Percentiles rank a stretch among this genome's conserved stretches.
These are phyloP conservation scores for Allobates femoralis DNA, from an alignment of 2,797 vertebrate species.

Conservation along the genomic window DNA sequence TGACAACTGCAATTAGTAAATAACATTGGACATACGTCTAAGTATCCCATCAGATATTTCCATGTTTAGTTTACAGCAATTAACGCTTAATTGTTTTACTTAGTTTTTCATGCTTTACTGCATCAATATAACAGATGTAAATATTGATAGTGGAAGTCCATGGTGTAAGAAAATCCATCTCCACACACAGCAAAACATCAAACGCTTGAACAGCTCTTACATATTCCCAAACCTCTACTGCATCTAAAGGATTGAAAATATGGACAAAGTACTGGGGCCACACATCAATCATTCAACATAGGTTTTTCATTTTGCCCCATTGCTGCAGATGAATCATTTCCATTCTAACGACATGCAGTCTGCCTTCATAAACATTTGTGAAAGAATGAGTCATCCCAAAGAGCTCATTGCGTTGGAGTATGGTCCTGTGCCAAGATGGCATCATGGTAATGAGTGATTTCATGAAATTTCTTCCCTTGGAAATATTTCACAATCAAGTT, in stretches of 20 bases:
- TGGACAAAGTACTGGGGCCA: background rate
- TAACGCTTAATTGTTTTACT: constrained; percentile 41
- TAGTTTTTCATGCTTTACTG: constrained; percentile 9
- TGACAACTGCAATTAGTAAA: constrained; percentile 59
- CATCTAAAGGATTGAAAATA: background rate
- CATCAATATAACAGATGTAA: constrained; percentile 25
- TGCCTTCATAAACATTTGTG: too few species aligned
- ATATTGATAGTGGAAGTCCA: background rate
- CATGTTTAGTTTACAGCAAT: constrained; percentile 29
- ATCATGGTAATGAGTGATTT: too few species aligned
- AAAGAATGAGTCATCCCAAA: too few species aligned
- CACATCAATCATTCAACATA: too few species aligned
- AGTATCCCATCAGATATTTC: constrained; percentile 37
- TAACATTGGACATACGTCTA: constrained; percentile 44
- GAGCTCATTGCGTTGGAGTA: too few species aligned
- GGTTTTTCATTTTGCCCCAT: too few species aligned
- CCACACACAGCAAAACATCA: background rate
- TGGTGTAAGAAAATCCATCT: background rate
- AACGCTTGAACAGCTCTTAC: background rate
- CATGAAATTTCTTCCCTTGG: too few species aligned
- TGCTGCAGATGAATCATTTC: too few species aligned
- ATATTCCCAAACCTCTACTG: background rate
- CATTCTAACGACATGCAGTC: too few species aligned
- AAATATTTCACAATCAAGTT: too few species aligned
- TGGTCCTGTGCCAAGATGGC: too few species aligned